These are phyloP conservation scores for Platynereis dumerilii DNA, from an alignment of 2,888 invertebrate genomes.

Conservation along the genomic window DNA sequence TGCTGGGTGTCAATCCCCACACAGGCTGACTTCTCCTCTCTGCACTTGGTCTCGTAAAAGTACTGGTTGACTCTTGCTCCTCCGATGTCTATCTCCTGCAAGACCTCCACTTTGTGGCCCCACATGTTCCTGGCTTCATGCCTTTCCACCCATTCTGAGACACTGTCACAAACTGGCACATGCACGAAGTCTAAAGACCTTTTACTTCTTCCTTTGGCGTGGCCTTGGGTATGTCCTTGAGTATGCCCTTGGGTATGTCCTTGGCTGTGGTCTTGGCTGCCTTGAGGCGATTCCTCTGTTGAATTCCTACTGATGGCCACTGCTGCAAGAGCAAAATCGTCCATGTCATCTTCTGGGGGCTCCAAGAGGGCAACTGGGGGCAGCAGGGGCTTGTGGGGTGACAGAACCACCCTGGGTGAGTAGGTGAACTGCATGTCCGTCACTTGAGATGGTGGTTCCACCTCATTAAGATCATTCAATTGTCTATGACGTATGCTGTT, in stretches of 20 bases:
- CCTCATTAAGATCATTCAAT: background rate
- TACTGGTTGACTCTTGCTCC: slow-evolving; percentile 18
- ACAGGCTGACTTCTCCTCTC: slow-evolving; percentile 24
- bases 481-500: background rate
- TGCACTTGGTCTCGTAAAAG: slow-evolving; percentile 22
- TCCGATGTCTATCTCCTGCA: slow-evolving; percentile 22
- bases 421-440: background rate
- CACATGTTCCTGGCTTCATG: slow-evolving; percentile 26
- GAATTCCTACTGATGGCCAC: background rate
- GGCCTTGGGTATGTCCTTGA: too few relatives aligned
- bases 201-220: background rate
- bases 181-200: slow-evolving; percentile 11
- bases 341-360: background rate
- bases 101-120: slow-evolving; percentile 15
- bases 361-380: background rate
- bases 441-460: too few relatives aligned
- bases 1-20: slow-evolving; percentile 15
- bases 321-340: background rate
- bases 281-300: too few relatives aligned
- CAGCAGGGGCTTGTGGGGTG: background rate
- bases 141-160: slow-evolving; percentile 33
- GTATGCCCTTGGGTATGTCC: too few relatives aligned
- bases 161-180: slow-evolving; percentile 40
- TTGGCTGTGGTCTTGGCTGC: too few relatives aligned
- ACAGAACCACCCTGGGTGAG: background rate